phyloP scores from a whole-genome alignment of 2,113 vertebrate genomes.

The Forbesichthys papilliferus region DNA sequence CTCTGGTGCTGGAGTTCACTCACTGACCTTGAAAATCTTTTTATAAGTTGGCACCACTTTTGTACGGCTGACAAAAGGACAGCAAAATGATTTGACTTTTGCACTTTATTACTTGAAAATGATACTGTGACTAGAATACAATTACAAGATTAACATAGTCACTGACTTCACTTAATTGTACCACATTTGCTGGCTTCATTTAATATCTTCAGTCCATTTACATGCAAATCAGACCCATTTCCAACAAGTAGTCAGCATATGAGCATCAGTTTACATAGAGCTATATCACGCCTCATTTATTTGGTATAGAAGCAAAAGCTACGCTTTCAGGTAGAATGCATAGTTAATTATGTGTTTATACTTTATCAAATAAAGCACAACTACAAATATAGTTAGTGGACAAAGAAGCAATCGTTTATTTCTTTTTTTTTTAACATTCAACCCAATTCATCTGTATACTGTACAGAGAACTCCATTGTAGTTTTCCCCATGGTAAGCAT shows the following conservation, averaged over 20 bases:
- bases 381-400: constrained; percentile 35
- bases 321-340: constrained; percentile 12
- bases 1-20: neutral
- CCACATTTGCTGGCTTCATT: constrained; percentile 52
- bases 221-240: constrained; percentile 69
- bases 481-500: neutral
- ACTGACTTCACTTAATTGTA: constrained; percentile 38
- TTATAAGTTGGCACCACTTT: neutral
- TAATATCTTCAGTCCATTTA: constrained; percentile 60
- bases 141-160: constrained; percentile 3
- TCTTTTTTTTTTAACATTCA: constrained; percentile 6
- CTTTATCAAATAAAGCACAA: constrained; percentile 33
- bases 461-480: neutral
- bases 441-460: constrained; percentile 20
- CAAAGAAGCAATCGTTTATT: too few relatives aligned
- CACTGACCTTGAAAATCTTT: neutral
- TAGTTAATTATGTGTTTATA: constrained; percentile 41
- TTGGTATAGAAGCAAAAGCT: constrained; percentile 60
- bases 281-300: constrained; percentile 64
- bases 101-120: constrained; percentile 3
- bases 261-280: constrained; percentile 57
- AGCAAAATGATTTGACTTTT: neutral
- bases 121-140: constrained; percentile 1
- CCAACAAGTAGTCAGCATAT: constrained; percentile 54
- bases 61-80: neutral